Percentiles rank a stretch among this genome's conserved stretches.
Conservation (phyloP, 2,888 invertebrate species). For the Himalopsyche anomala region DNA sequence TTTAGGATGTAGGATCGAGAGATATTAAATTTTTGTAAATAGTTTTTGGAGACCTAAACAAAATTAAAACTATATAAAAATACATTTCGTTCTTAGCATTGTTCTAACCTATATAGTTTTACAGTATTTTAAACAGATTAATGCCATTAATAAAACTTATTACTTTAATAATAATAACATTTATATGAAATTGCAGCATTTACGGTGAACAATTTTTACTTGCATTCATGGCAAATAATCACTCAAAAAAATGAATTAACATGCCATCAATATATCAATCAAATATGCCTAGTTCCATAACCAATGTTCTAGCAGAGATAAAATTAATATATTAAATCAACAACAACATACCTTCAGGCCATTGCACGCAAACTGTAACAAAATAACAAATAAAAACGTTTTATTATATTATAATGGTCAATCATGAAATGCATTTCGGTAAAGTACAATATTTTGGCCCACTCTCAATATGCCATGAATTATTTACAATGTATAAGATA, state of each 20-base stretch:
- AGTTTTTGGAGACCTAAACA: neutral
- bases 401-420: conserved; percentile 20
- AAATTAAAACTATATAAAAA: neutral
- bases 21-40: neutral
- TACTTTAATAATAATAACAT: conserved; percentile 36
- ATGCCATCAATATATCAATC: conserved; percentile 66
- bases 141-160: conserved; percentile 35
- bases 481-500: conserved; percentile 17
- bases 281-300: conserved; percentile 66
- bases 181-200: conserved; percentile 61
- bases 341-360: conserved; percentile 88
- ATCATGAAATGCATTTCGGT: neutral
- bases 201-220: conserved; percentile 66
- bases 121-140: conserved; percentile 25
- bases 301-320: conserved; percentile 65
- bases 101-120: conserved; percentile 24
- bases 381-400: conserved; percentile 69
- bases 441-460: conserved; percentile 33
- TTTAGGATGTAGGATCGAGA: neutral
- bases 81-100: conserved; percentile 24
- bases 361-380: conserved; percentile 93
- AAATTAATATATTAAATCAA: conserved; percentile 41
- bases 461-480: conserved; percentile 49
- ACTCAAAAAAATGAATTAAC: conserved; percentile 65
- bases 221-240: conserved; percentile 65